Conservation (phyloP, 2,888 invertebrate species). For the Pollenia griseotomentosa region DNA sequence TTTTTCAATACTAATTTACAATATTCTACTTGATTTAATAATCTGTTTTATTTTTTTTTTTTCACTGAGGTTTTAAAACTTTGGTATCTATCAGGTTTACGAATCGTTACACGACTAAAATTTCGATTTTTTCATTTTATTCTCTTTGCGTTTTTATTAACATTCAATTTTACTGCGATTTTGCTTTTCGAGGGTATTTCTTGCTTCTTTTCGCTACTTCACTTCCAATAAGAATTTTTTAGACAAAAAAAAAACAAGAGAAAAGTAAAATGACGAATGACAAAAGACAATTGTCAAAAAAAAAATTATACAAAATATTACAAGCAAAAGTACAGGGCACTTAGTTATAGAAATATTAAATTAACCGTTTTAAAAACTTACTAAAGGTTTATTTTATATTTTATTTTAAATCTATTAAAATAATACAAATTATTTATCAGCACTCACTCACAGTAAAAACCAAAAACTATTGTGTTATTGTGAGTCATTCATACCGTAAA, state of each 20-base stretch:
- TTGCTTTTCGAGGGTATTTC: conserved; percentile 66
- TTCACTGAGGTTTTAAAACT: conserved; percentile 73
- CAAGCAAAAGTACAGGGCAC: neutral
- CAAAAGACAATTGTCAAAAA: conserved; percentile 71
- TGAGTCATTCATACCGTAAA: conserved; percentile 49
- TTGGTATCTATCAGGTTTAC: conserved; percentile 77
- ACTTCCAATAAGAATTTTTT: conserved; percentile 48
- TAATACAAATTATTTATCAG: neutral
- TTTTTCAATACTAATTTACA: conserved; percentile 44
- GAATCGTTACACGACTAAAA: conserved; percentile 75
- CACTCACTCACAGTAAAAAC: conserved; percentile 16
- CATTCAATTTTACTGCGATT: conserved; percentile 64
- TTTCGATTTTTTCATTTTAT: conserved; percentile 75
- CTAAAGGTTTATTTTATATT: neutral
- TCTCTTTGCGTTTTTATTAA: conserved; percentile 64
- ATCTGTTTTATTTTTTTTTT: conserved; percentile 63
- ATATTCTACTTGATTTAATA: conserved; percentile 54
- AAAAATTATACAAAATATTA: conserved; percentile 21
- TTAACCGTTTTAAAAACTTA: neutral
- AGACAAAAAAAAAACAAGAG: conserved; percentile 38
- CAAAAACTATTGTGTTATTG: neutral
- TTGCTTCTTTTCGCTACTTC: conserved; percentile 33
- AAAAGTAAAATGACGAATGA: conserved; percentile 48
- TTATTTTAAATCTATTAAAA: neutral
- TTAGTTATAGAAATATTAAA: neutral